These are phyloP conservation scores for Ornithoptera priamus DNA, from an alignment of 2,888 invertebrate genomes.

Conservation along the genomic window DNA sequence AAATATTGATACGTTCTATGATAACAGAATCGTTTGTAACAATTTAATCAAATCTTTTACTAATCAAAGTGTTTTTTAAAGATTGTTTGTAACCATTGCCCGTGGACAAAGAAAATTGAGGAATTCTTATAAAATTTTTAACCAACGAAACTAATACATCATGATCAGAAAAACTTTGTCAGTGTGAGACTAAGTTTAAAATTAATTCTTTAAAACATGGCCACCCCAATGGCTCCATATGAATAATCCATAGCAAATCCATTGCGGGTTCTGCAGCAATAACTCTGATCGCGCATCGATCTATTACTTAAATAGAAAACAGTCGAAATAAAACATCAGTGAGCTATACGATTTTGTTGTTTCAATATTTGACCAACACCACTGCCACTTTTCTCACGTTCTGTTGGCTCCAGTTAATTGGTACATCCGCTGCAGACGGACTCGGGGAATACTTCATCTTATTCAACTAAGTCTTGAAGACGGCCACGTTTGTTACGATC, in stretches of 20 bases:
- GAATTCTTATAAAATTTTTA: too few relatives aligned
- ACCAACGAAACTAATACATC: too few relatives aligned
- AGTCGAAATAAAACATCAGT: slow-evolving; percentile 3
- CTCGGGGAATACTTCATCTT: background rate
- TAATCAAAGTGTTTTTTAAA: too few relatives aligned
- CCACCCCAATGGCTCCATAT: slow-evolving; percentile 12
- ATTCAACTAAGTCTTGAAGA: background rate
- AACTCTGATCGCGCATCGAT: slow-evolving; percentile 31
- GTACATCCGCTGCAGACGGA: slow-evolving; percentile 1
- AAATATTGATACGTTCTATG: too few relatives aligned
- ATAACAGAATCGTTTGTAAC: too few relatives aligned
- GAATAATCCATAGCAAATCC: slow-evolving; percentile 28
- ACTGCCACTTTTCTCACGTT: too few relatives aligned
- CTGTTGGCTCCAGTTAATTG: slow-evolving; percentile 6
- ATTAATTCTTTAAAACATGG: background rate
- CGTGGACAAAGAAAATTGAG: too few relatives aligned
- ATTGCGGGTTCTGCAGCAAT: slow-evolving; percentile 27
- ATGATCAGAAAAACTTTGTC: too few relatives aligned
- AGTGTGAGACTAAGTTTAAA: too few relatives aligned
- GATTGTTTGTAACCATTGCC: too few relatives aligned
- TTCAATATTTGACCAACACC: background rate
- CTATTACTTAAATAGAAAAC: slow-evolving; percentile 30
- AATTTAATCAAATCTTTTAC: too few relatives aligned
- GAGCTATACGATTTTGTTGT: background rate
- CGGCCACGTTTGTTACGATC: slow-evolving; percentile 5